Conservation (phyloP, 2,113 vertebrate species). For the Osmerus mordax region DNA sequence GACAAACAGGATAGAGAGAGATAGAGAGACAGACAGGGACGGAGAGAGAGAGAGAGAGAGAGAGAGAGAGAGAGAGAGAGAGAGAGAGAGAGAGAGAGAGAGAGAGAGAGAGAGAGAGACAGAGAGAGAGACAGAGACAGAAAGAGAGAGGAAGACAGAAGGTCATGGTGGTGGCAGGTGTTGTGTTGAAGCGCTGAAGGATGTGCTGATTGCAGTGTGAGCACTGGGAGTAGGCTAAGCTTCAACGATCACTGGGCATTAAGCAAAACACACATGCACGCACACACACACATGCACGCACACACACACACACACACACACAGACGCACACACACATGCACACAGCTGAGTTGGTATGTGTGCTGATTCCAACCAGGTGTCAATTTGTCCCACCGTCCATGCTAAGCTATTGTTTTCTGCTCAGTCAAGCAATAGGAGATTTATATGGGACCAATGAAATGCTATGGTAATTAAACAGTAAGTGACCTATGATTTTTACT, state of each 20-base stretch:
- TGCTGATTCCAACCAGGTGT: neutral
- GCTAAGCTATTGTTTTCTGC: constrained; percentile 88
- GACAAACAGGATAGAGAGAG: too few species aligned
- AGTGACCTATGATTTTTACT: constrained; percentile 88
- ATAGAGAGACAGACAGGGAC: too few species aligned
- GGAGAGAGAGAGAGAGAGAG: neutral
- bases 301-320: constrained; percentile 1
- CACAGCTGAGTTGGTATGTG: neutral
- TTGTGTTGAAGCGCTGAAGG: constrained; percentile 12
- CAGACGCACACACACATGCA: neutral
- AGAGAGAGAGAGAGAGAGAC: neutral
- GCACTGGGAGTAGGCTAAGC: constrained; percentile 71
- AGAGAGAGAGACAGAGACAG: constrained; percentile 5
- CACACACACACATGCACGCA: constrained; percentile 2
- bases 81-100: neutral
- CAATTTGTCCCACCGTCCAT: constrained; percentile 60
- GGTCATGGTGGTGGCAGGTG: neutral
- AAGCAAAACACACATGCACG: neutral
- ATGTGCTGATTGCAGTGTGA: constrained; percentile 66
- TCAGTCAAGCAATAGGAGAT: constrained; percentile 90
- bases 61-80: neutral
- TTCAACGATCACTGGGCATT: constrained; percentile 75
- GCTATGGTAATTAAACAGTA: constrained; percentile 98
- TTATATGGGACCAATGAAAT: constrained; percentile 92
- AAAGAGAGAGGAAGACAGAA: neutral